phyloP scores from a whole-genome alignment of 2,113 vertebrate genomes.

The Zosterops borbonicus region DNA sequence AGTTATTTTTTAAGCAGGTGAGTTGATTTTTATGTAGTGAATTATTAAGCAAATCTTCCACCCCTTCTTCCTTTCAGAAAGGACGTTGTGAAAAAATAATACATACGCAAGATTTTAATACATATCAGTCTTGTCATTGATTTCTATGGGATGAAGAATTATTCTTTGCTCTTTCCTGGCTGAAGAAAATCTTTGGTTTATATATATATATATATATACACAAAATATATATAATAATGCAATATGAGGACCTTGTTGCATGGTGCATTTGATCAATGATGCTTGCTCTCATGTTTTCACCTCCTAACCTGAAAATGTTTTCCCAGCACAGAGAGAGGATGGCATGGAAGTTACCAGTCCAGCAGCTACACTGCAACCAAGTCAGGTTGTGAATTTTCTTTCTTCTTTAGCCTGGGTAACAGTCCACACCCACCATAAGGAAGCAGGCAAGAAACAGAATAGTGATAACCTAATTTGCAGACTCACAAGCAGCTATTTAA shows the following conservation, averaged over 20 bases:
- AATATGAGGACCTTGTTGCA: background rate
- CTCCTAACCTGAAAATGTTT: background rate
- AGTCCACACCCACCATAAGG: background rate
- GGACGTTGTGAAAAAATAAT: background rate
- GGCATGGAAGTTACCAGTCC: background rate
- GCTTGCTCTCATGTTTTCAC: background rate
- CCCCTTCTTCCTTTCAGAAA: background rate
- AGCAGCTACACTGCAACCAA: background rate
- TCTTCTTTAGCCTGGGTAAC: background rate
- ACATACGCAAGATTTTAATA: background rate
- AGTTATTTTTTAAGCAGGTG: background rate
- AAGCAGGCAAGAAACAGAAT: background rate
- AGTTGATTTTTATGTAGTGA: background rate
- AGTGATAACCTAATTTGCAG: background rate
- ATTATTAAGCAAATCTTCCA: background rate
- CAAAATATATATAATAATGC: background rate
- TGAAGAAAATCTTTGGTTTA: background rate
- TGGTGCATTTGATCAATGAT: background rate
- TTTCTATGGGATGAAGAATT: background rate
- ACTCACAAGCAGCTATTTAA: background rate
- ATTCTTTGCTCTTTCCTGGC: background rate
- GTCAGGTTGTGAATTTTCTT: background rate
- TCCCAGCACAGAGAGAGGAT: background rate
- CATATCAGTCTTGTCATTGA: background rate
- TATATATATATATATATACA: no score